Evolutionary conservation across 2,888 invertebrate genomes (phyloP).

Genomic region (Melinopterus prodromus): DNA sequence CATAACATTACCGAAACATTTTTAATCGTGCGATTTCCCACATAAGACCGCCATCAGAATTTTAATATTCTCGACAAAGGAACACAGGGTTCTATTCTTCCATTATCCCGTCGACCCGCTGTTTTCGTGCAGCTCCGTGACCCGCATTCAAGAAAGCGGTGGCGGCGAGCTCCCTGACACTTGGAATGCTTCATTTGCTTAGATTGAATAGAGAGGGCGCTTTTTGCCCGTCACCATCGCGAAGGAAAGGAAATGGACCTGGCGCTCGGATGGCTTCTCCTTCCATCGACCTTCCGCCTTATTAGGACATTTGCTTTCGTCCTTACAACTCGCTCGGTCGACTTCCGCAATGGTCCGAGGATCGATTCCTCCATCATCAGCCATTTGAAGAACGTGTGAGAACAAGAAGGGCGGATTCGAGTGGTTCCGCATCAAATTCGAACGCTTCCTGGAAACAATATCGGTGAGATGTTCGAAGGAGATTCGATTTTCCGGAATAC

Average conservation of each 20-base stretch:
- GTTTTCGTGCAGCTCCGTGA: background rate
- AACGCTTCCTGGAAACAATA: background rate
- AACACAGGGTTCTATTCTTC: background rate
- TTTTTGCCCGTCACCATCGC: background rate
- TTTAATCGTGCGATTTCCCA: background rate
- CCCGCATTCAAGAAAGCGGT: background rate
- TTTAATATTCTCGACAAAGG: background rate
- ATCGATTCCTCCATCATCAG: background rate
- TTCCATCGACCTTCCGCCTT: background rate
- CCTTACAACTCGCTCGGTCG: background rate
- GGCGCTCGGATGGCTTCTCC: background rate
- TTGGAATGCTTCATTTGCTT: constrained; percentile 4
- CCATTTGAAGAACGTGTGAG: background rate
- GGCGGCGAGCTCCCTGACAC: background rate
- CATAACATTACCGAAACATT: background rate
- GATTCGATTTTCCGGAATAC: too few relatives aligned
- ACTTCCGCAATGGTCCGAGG: background rate
- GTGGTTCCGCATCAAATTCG: background rate
- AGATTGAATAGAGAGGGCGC: constrained; percentile 4
- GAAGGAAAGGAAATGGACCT: background rate
- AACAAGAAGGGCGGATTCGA: background rate
- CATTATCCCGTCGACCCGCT: background rate
- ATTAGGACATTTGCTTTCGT: constrained; percentile 4
- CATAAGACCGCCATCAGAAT: background rate
- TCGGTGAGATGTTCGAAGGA: too few relatives aligned